These are phyloP conservation scores for Notolepis coatsorum DNA, from an alignment of 2,797 vertebrate genomes.

Conservation along the genomic window DNA sequence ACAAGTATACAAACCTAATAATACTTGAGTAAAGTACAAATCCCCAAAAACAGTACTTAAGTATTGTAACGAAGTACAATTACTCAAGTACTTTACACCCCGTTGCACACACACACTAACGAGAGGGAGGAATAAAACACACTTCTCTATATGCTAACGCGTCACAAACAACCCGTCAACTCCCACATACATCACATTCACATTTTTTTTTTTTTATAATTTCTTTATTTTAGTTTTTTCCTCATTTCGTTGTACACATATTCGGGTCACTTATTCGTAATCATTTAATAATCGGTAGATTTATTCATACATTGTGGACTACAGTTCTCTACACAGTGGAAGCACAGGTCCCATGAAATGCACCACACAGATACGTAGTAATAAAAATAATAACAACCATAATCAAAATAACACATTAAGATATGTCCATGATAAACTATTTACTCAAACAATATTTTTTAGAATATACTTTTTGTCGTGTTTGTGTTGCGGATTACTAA, in stretches of 20 bases:
- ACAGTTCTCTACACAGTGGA: conserved; percentile 74
- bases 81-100: too few relatives aligned
- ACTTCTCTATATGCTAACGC: conserved; percentile 48
- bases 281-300: conserved; percentile 76
- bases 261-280: conserved; percentile 56
- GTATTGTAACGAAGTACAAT: too few relatives aligned
- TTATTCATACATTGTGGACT: conserved; percentile 64
- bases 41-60: too few relatives aligned
- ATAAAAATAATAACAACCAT: too few relatives aligned
- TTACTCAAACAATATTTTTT: conserved; percentile 62
- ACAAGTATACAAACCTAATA: too few relatives aligned
- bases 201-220: conserved; percentile 18
- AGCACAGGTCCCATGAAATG: conserved; percentile 73
- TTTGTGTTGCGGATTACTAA: conserved; percentile 46
- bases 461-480: conserved; percentile 35
- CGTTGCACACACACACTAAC: too few relatives aligned
- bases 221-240: conserved; percentile 41
- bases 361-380: conserved; percentile 77
- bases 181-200: conserved; percentile 41
- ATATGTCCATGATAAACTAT: conserved; percentile 73
- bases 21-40: too few relatives aligned
- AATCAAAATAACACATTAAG: conserved; percentile 55
- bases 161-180: conserved; percentile 53
- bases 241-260: conserved; percentile 63
- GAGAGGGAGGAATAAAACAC: background rate